Percentiles rank a stretch among this genome's conserved stretches.
Conservation (phyloP, 2,113 vertebrate species). For the Orycteropus afer region DNA sequence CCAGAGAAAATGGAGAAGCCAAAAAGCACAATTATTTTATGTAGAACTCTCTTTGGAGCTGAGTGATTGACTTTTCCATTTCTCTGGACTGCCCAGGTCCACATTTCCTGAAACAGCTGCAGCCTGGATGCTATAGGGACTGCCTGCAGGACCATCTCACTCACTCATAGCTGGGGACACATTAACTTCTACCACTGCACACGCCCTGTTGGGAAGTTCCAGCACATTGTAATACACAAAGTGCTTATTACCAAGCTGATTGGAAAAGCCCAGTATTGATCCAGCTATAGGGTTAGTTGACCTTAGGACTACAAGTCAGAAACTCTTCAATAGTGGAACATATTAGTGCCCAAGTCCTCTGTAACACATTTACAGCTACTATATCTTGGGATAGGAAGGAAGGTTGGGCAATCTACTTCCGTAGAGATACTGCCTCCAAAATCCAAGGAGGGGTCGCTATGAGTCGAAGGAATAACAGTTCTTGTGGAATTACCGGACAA, state of each 20-base stretch:
- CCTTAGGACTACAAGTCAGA: not conserved
- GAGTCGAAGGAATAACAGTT: not conserved
- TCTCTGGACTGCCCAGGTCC: not conserved
- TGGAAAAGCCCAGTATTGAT: not conserved
- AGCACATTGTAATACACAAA: not conserved
- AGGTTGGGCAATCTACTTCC: no score
- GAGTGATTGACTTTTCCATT: not conserved
- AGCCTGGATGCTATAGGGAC: not conserved
- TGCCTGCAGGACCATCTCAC: not conserved
- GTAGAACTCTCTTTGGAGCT: not conserved
- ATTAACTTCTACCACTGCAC: not conserved
- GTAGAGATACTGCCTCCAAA: no score
- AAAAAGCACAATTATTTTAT: not conserved
- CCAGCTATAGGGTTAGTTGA: not conserved
- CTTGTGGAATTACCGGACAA: not conserved
- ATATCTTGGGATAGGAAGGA: no score
- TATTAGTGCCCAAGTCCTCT: not conserved
- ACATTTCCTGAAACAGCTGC: not conserved
- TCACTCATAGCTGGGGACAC: not conserved
- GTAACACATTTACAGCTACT: not conserved
- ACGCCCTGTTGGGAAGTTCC: not conserved
- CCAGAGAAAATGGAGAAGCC: not conserved
- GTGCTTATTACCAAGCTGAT: not conserved
- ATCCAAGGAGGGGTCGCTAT: no score
- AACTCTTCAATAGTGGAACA: not conserved